Percentiles rank a stretch among this genome's conserved stretches.
phyloP scores from a whole-genome alignment of 2,888 invertebrate genomes.

The Tromatobia lineatoria region DNA sequence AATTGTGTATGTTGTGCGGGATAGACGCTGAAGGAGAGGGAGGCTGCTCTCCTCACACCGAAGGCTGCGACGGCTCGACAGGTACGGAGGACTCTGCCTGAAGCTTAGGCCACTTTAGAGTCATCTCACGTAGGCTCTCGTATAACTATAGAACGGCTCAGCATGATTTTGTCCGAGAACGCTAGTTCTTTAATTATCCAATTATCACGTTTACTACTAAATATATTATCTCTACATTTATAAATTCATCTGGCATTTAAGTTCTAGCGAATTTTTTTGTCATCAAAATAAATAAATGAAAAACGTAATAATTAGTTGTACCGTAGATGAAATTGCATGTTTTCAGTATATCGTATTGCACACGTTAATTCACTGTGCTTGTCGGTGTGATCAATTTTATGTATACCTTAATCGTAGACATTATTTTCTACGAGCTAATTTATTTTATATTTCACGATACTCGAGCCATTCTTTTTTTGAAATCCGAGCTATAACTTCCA shows the following conservation, averaged over 20 bases:
- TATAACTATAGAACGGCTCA: constrained; percentile 68
- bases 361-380: neutral
- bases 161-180: constrained; percentile 76
- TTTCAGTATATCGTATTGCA: constrained; percentile 22
- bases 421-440: neutral
- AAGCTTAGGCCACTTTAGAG: constrained; percentile 81
- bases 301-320: constrained; percentile 2
- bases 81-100: constrained; percentile 87
- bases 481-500: no score
- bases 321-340: constrained; percentile 33
- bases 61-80: constrained; percentile 97
- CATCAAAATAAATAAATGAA: constrained; percentile 9
- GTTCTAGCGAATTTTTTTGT: neutral
- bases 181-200: constrained; percentile 64
- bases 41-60: constrained; percentile 96
- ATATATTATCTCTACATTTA: constrained; percentile 14
- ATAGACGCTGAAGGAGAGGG: constrained; percentile 92
- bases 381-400: neutral
- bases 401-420: no score
- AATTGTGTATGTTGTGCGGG: constrained; percentile 86
- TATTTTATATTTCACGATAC: neutral
- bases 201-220: constrained; percentile 16
- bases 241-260: constrained; percentile 14
- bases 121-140: constrained; percentile 77
- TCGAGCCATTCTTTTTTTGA: no score